A percentile compares a stretch with the other conserved stretches of the same genome.
Evolutionary conservation across 2,888 invertebrate species (phyloP).

Genomic region (Tanaodytes sp.): DNA sequence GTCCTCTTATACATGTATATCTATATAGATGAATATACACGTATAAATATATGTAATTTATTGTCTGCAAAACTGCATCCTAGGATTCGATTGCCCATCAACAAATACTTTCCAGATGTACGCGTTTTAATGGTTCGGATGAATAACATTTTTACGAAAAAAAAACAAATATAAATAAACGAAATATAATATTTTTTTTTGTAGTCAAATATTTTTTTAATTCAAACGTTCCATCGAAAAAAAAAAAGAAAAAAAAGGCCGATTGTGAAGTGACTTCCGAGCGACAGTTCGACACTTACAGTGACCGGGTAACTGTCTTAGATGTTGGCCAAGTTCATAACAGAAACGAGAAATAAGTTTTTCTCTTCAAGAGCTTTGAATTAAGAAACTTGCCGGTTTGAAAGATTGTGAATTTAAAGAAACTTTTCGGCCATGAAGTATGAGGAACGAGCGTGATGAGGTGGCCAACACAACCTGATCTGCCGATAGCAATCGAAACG

Average conservation of each 20-base stretch:
- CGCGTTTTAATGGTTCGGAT: no score
- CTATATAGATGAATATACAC: neutral
- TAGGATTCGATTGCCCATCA: neutral
- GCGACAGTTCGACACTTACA: constrained; percentile 36
- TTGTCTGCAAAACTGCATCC: no score
- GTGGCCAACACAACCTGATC: constrained; percentile 37
- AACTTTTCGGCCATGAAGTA: constrained; percentile 37
- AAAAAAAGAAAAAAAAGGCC: constrained; percentile 26
- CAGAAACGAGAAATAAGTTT: constrained; percentile 50
- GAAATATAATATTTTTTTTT: constrained; percentile 25
- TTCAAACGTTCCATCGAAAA: constrained; percentile 3
- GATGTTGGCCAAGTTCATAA: constrained; percentile 41
- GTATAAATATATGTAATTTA: no score
- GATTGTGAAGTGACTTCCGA: constrained; percentile 28
- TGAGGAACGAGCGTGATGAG: constrained; percentile 41
- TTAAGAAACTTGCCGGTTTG: constrained; percentile 57
- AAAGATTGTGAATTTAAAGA: constrained; percentile 59
- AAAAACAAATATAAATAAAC: no score
- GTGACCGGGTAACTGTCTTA: no score
- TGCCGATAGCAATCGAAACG: no score
- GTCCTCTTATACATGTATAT: no score
- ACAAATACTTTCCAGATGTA: neutral
- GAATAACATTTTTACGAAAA: constrained; percentile 32
- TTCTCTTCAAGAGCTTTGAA: constrained; percentile 42
- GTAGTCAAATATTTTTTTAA: neutral